These are phyloP conservation scores for Ascidia mentula DNA, from an alignment of 23 tunicate species.

Conservation along the genomic window DNA sequence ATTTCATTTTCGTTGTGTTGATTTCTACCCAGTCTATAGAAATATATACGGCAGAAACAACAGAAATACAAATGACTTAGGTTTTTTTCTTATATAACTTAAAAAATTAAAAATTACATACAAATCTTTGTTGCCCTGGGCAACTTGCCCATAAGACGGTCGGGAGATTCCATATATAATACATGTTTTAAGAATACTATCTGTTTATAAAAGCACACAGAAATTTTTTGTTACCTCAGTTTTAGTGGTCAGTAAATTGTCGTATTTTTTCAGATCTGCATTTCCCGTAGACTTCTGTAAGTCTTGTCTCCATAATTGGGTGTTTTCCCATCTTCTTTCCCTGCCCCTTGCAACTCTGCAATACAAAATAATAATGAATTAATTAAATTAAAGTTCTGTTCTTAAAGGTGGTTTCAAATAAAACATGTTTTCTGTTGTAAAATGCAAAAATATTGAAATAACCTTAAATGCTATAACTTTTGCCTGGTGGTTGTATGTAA, in stretches of 20 bases:
- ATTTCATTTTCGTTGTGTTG: not conserved
- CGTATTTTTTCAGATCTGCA: slow-evolving; percentile 46
- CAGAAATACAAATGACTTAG: too few relatives aligned
- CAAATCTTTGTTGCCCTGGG: too few relatives aligned
- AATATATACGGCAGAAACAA: not conserved
- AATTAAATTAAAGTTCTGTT: not conserved
- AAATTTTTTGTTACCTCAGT: not conserved
- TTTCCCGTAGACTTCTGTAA: slow-evolving; percentile 42
- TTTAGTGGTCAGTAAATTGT: not conserved
- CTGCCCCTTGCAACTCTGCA: not conserved
- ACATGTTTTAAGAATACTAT: too few relatives aligned
- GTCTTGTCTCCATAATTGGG: slow-evolving; percentile 50
- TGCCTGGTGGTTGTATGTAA: too few relatives aligned
- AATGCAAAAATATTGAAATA: too few relatives aligned
- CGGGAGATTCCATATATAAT: too few relatives aligned
- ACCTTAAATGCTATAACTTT: too few relatives aligned
- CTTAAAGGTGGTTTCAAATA: not conserved
- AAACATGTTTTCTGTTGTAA: too few relatives aligned
- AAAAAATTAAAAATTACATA: too few relatives aligned
- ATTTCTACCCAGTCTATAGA: not conserved
- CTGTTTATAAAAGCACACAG: too few relatives aligned
- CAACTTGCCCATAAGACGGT: too few relatives aligned
- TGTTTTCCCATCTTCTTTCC: slow-evolving; percentile 36
- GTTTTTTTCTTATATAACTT: too few relatives aligned
- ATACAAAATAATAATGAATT: not conserved